phyloP scores from a whole-genome alignment of 2,888 invertebrate species.

The Drosophila longiperda region DNA sequence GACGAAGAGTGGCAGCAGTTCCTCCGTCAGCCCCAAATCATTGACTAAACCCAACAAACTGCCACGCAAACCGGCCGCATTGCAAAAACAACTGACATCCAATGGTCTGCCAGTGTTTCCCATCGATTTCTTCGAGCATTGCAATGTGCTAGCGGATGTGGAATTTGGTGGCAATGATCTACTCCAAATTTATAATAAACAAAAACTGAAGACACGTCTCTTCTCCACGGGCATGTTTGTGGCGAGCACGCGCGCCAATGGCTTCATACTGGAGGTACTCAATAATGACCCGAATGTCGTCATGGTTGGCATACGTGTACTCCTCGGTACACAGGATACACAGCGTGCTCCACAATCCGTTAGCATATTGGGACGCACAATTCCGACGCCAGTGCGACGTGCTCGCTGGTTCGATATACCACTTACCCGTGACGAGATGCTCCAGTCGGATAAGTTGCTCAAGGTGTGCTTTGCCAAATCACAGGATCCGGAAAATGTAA shows the following conservation, averaged over 20 bases:
- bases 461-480: constrained; percentile 93
- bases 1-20: constrained; percentile 63
- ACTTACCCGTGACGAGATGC: constrained; percentile 95
- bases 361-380: constrained; percentile 87
- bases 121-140: constrained; percentile 98
- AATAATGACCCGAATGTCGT: constrained; percentile 95
- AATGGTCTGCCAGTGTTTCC: constrained; percentile 90
- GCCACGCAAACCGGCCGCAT: constrained; percentile 51
- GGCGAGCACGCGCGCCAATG: constrained; percentile 95
- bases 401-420: constrained; percentile 98
- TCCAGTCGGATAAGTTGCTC: constrained; percentile 96
- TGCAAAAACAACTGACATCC: constrained; percentile 85
- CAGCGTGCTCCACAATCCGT: constrained; percentile 82
- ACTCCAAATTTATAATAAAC: constrained; percentile 96
- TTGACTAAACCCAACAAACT: constrained; percentile 57
- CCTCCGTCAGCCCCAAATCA: constrained; percentile 50
- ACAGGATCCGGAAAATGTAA: constrained; percentile 94
- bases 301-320: constrained; percentile 94
- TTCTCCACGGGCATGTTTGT: constrained; percentile 92
- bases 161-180: constrained; percentile 98
- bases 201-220: constrained; percentile 94
- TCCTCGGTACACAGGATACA: constrained; percentile 88
- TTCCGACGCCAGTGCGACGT: constrained; percentile 90
- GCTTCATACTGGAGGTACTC: constrained; percentile 94
- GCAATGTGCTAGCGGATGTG: constrained; percentile 95